Conservation (phyloP, 2,113 vertebrate genomes). For the Urocynchramus pylzowi region DNA sequence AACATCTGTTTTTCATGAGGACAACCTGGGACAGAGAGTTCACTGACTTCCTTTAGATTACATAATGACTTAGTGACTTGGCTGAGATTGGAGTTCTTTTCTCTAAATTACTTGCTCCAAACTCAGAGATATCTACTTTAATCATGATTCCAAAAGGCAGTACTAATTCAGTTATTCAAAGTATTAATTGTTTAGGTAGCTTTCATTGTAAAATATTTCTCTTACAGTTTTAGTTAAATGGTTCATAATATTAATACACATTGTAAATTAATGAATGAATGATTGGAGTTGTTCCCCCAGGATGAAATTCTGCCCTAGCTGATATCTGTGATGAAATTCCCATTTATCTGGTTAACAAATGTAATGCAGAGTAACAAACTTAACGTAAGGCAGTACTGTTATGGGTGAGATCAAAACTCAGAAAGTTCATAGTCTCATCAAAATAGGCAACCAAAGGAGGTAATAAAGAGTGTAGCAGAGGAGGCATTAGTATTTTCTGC, state of each 20-base stretch:
- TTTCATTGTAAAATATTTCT: not conserved
- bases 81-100: not conserved
- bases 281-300: not conserved
- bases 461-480: not conserved
- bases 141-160: not conserved
- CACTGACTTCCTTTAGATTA: conserved; percentile 10
- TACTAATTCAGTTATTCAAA: not conserved
- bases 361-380: not conserved
- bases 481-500: not conserved
- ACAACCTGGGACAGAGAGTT: conserved; percentile 16
- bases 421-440: not conserved
- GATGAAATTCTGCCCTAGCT: not conserved
- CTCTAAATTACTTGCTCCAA: not conserved
- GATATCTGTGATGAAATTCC: not conserved
- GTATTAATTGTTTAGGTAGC: not conserved
- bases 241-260: not conserved
- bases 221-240: not conserved
- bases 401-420: not conserved
- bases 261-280: not conserved
- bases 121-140: not conserved
- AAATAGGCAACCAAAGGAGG: not conserved
- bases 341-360: not conserved
- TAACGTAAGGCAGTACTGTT: not conserved
- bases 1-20: conserved; percentile 42
- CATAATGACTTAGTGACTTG: conserved; percentile 7